A percentile compares a stretch with the other conserved stretches of the same genome.
phyloP scores from a whole-genome alignment of 2,113 vertebrate species.

The Ptilorrhoa leucosticta region DNA sequence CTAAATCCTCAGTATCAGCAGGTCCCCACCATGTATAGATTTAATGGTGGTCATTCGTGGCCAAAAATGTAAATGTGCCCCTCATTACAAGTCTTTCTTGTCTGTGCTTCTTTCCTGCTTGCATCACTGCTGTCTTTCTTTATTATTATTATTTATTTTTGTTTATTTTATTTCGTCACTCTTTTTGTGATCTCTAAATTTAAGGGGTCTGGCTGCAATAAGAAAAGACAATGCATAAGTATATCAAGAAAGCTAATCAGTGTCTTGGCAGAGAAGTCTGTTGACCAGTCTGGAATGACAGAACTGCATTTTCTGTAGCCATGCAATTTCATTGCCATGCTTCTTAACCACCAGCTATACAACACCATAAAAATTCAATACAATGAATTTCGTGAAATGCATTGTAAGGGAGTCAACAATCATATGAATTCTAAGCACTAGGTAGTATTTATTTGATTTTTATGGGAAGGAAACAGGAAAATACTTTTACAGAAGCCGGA shows the following conservation, averaged over 20 bases:
- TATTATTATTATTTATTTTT: not conserved
- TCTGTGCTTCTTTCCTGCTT: not conserved
- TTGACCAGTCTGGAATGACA: not conserved
- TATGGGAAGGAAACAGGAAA: not conserved
- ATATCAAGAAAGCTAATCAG: not conserved
- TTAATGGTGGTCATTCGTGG: not conserved
- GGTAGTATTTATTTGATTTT: conserved; percentile 28
- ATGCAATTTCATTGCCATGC: not conserved
- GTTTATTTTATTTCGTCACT: not conserved
- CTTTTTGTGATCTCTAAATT: not conserved
- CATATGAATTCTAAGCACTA: not conserved
- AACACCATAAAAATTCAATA: not conserved
- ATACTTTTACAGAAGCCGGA: not conserved
- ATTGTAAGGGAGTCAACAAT: not conserved
- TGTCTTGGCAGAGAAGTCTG: not conserved
- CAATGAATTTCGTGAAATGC: conserved; percentile 1
- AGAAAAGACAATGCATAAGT: not conserved
- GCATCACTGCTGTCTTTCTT: not conserved
- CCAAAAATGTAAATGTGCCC: not conserved
- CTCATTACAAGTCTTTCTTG: not conserved
- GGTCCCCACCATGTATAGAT: not conserved
- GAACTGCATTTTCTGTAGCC: not conserved
- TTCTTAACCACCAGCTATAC: conserved; percentile 5
- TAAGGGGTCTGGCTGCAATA: not conserved
- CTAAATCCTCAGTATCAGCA: not conserved